Evolutionary conservation across 2,113 vertebrate species (phyloP), one percentile per base, ranked within the genome.

Genomic region (Oxygymnocypris stewartii): DNA sequence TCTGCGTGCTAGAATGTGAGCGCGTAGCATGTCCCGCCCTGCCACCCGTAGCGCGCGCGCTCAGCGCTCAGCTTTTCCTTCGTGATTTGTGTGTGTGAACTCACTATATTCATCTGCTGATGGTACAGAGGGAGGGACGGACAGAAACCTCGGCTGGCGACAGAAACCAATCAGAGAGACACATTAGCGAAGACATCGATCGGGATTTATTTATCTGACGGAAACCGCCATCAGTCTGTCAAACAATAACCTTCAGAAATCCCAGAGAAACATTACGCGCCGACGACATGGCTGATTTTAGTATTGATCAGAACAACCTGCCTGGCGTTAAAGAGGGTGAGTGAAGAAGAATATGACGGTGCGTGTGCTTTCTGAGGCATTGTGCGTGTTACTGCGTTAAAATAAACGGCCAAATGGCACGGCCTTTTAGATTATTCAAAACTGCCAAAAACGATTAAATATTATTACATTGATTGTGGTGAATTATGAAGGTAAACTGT

Each of bases 281-380:
- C 88, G 92, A 90, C 92, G 93, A 93, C 93, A 96, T 96, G 95
- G 94, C 94, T 92, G 94, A 95, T 89, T 92, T 94, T 87, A 94
- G 91, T 87, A 94, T 96, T 90, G 95, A 96, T 91, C 88, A 95
- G 91, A 92, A 95, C 10, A 94, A 92, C 79, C 93, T 96, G 89
- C 95, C 95, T 81, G 94, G 94, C 93, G 95, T 96, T 51, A 96
- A 95, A 94, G 94, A 95, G 89, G 94, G 95, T 96, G 93, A 94
- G 83, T 88, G 88, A 89, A 79, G 37, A 75, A 40, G 28, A 61
- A 35, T 83, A 61, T 25, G 67, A n/a, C 54, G 82, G n/a, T 84
- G 28, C 28, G 28, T 2, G 28, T 31, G 40, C 49, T n/a, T 54
- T 54, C 14, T 18, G 31, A 44, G 20, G 35, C 37, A 28, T 65